Percentiles rank a stretch among this genome's conserved stretches.
phyloP scores from a whole-genome alignment of 1,140 invertebrate species.

The Harpegnathos saltator region DNA sequence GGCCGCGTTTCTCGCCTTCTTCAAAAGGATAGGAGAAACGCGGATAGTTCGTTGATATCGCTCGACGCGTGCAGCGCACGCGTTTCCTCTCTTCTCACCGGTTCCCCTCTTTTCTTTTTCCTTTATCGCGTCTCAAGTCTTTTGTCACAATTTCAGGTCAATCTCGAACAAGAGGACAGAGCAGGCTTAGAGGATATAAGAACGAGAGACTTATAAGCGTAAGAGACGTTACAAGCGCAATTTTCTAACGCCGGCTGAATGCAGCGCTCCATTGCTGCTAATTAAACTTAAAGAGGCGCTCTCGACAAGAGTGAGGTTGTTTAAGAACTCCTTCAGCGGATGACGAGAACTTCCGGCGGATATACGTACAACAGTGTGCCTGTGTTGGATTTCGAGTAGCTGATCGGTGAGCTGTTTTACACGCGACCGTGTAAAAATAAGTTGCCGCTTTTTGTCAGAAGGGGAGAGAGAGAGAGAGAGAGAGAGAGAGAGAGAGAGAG shows the following conservation, averaged over 20 bases:
- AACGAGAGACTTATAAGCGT: not conserved
- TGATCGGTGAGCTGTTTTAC: not conserved
- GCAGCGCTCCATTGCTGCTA: slow-evolving; percentile 57
- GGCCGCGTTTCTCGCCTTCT: too few species aligned
- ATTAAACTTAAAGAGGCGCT: slow-evolving; percentile 69
- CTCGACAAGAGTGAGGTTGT: slow-evolving; percentile 59
- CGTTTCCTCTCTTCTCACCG: too few species aligned
- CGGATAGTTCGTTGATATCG: too few species aligned
- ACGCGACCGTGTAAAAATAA: not conserved
- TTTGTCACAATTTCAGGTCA: not conserved
- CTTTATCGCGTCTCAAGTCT: too few species aligned
- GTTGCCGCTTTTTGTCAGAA: too few species aligned
- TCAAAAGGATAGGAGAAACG: too few species aligned
- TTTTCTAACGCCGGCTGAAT: slow-evolving; percentile 48
- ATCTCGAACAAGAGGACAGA: not conserved
- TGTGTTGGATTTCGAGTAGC: not conserved
- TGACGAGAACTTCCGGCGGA: slow-evolving; percentile 64
- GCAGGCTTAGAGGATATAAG: not conserved
- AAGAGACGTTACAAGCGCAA: slow-evolving; percentile 18
- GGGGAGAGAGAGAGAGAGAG: too few species aligned
- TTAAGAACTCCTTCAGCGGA: slow-evolving; percentile 65
- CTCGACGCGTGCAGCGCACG: too few species aligned
- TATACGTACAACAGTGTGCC: slow-evolving; percentile 24
- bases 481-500: too few species aligned
- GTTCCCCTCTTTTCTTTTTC: too few species aligned